Evolutionary conservation across 2,797 vertebrate genomes (phyloP).

Genomic region (Darevskia mixta): DNA sequence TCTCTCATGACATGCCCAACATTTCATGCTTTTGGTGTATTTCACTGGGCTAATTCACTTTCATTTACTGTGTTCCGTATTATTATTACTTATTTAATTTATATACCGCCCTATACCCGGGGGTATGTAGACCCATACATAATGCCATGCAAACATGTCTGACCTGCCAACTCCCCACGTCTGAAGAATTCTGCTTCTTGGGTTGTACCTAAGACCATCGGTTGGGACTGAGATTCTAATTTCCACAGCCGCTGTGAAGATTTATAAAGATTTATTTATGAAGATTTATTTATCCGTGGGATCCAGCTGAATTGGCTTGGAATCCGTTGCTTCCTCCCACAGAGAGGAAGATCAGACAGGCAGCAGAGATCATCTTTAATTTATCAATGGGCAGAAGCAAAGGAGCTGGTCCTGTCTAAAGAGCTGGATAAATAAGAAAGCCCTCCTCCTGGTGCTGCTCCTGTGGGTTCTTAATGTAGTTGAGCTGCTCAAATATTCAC

Average conservation of each 20-base stretch:
- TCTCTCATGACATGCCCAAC: neutral
- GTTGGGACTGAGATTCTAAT: no score
- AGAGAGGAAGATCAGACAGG: neutral
- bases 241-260: neutral
- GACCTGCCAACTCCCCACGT: neutral
- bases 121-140: neutral
- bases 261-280: constrained; percentile 22
- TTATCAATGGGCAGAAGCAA: constrained; percentile 2
- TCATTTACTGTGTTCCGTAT: neutral
- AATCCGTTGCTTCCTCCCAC: neutral
- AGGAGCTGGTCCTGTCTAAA: neutral
- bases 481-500: constrained; percentile 16
- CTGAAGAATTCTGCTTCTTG: constrained; percentile 1
- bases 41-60: neutral
- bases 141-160: rapidly evolving
- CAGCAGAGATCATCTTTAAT: constrained; percentile 17
- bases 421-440: neutral
- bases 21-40: neutral
- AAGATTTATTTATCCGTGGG: constrained; percentile 26
- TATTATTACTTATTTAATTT: no score
- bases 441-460: neutral
- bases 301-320: constrained; percentile 16
- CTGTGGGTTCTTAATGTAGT: neutral
- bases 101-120: no score
- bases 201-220: neutral